Conservation (phyloP, 2,888 invertebrate species). For the Drosophila neotestacea region DNA sequence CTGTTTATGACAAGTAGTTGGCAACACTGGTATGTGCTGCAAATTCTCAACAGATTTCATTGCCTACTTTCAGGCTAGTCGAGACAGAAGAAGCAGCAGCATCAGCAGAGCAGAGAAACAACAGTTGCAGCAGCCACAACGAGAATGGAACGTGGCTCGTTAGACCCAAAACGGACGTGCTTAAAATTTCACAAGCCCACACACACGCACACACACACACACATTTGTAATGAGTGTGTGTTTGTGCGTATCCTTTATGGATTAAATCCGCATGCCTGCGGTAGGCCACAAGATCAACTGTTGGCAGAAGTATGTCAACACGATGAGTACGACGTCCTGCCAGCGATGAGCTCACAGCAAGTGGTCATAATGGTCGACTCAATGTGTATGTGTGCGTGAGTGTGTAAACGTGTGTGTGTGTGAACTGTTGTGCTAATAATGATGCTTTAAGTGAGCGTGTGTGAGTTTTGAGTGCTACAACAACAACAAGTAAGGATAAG, state of each 20-base stretch:
- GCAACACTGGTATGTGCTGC: background rate
- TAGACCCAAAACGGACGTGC: constrained; percentile 79
- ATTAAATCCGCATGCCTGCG: constrained; percentile 82
- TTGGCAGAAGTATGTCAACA: constrained; percentile 83
- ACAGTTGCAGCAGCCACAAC: constrained; percentile 17
- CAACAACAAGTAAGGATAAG: constrained; percentile 61
- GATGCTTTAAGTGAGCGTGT: constrained; percentile 69
- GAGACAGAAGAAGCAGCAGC: constrained; percentile 16
- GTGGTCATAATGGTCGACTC: constrained; percentile 77
- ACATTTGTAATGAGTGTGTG: constrained; percentile 50
- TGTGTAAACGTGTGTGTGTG: constrained; percentile 22
- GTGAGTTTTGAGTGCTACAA: constrained; percentile 56
- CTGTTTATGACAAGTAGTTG: constrained; percentile 1
- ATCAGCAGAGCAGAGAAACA: constrained; percentile 16
- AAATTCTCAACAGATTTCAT: constrained; percentile 60
- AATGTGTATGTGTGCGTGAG: constrained; percentile 12
- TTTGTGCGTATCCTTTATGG: constrained; percentile 81
- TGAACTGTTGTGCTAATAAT: constrained; percentile 74
- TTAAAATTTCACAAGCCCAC: constrained; percentile 75
- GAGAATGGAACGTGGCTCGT: constrained; percentile 67
- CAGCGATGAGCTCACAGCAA: constrained; percentile 66
- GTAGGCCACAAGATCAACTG: constrained; percentile 81
- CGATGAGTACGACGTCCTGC: constrained; percentile 52
- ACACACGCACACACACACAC: constrained; percentile 28
- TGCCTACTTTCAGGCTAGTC: constrained; percentile 71